Percentiles rank a stretch among this genome's conserved stretches.
These are phyloP conservation scores for Macropodus opercularis DNA, from an alignment of 2,797 vertebrate species.

Conservation along the genomic window DNA sequence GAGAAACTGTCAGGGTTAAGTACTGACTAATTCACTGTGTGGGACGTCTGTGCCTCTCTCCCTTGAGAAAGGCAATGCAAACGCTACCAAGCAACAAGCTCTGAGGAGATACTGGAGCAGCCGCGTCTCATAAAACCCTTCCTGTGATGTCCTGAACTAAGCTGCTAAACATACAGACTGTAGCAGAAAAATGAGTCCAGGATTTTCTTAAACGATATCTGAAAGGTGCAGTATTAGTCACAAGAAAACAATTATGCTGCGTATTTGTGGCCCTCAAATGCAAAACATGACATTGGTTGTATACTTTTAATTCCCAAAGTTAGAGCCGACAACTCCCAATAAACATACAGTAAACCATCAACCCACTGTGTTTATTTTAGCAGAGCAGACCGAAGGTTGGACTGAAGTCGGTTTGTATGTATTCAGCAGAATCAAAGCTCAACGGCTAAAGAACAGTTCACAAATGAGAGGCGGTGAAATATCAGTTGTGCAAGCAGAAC, in stretches of 20 bases:
- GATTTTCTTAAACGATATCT: not conserved
- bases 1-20: slow-evolving; percentile 84
- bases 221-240: not conserved
- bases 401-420: not conserved
- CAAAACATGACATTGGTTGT: not conserved
- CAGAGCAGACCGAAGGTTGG: not conserved
- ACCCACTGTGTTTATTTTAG: not conserved
- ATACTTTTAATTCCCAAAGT: not conserved
- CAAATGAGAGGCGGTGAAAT: slow-evolving; percentile 6
- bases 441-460: slow-evolving; percentile 13
- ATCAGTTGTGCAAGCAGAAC: slow-evolving; percentile 17
- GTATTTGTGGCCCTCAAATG: not conserved
- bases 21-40: slow-evolving; percentile 82
- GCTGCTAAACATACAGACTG: slow-evolving; percentile 12
- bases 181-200: not conserved
- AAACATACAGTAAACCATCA: not conserved
- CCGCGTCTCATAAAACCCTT: slow-evolving; percentile 27
- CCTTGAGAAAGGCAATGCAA: slow-evolving; percentile 63
- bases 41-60: slow-evolving; percentile 69
- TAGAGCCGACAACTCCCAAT: not conserved
- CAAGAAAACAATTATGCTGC: not conserved
- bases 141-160: slow-evolving; percentile 19
- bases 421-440: slow-evolving; percentile 15
- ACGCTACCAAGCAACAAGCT: slow-evolving; percentile 55
- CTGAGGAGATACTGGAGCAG: slow-evolving; percentile 39